Conservation (phyloP, 2,797 vertebrate species). For the Phataginus tricuspis region DNA sequence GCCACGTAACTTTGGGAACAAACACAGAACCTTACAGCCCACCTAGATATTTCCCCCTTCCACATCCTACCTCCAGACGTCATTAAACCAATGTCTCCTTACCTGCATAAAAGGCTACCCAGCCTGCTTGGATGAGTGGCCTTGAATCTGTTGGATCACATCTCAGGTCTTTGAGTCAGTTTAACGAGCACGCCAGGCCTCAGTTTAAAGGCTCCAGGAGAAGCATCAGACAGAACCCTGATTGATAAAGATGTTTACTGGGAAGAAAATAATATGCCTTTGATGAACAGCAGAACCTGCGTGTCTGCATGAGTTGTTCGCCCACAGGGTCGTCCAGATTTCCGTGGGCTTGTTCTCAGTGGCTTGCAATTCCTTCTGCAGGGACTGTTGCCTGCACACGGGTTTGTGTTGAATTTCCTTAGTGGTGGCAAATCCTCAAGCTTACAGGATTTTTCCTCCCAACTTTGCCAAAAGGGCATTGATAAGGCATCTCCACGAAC, state of each 20-base stretch:
- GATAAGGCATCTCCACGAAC: background rate
- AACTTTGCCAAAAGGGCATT: background rate
- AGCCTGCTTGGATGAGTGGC: no score
- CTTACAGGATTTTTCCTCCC: background rate
- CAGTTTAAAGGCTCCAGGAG: background rate
- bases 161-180: background rate
- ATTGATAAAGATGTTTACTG: rapidly evolving
- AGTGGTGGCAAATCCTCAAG: background rate
- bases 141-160: background rate
- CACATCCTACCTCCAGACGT: background rate
- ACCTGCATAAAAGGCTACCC: background rate
- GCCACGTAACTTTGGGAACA: background rate
- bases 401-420: background rate
- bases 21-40: background rate
- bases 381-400: background rate
- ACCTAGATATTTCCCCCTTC: background rate
- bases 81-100: background rate
- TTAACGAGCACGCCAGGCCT: background rate
- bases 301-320: rapidly evolving
- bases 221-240: background rate
- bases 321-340: background rate
- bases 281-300: background rate
- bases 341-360: background rate
- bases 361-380: background rate
- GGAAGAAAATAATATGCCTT: background rate